Percentiles rank a stretch among this genome's conserved stretches.
phyloP scores from a whole-genome alignment of 2,888 invertebrate species.

The Ichneumoninae sp. region DNA sequence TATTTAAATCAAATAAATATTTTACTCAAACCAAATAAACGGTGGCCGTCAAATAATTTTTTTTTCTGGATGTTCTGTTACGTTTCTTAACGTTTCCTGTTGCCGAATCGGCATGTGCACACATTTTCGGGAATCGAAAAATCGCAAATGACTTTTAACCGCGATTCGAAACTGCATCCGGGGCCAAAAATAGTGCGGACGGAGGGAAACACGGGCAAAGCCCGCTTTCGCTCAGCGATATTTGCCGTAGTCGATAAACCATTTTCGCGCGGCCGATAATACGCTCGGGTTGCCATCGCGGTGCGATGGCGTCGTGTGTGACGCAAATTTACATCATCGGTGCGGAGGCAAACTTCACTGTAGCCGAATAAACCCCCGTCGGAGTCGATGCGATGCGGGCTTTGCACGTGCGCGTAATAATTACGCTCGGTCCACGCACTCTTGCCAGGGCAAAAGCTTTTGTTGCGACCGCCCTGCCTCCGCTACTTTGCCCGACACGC shows the following conservation, averaged over 20 bases:
- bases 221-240: conserved; percentile 5
- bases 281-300: conserved; percentile 27
- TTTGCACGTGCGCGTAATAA: conserved; percentile 48
- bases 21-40: too few relatives aligned
- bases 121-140: too few relatives aligned
- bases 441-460: conserved; percentile 1
- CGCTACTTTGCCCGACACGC: conserved; percentile 10
- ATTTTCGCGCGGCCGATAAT: conserved; percentile 29
- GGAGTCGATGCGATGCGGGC: conserved; percentile 12
- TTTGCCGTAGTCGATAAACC: conserved; percentile 37
- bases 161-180: too few relatives aligned
- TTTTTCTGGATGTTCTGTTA: too few relatives aligned
- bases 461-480: not conserved
- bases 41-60: too few relatives aligned
- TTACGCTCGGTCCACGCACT: conserved; percentile 24
- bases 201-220: not conserved
- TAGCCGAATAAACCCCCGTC: not conserved
- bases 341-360: not conserved
- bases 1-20: too few relatives aligned
- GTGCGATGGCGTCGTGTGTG: not conserved
- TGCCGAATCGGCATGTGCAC: too few relatives aligned
- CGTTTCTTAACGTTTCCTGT: too few relatives aligned
- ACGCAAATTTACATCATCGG: conserved; percentile 8
- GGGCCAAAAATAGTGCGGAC: not conserved
- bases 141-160: too few relatives aligned